Percentiles rank a stretch among this genome's conserved stretches.
phyloP scores from a whole-genome alignment of 2,797 vertebrate genomes.

The Telmatherina bonti region DNA sequence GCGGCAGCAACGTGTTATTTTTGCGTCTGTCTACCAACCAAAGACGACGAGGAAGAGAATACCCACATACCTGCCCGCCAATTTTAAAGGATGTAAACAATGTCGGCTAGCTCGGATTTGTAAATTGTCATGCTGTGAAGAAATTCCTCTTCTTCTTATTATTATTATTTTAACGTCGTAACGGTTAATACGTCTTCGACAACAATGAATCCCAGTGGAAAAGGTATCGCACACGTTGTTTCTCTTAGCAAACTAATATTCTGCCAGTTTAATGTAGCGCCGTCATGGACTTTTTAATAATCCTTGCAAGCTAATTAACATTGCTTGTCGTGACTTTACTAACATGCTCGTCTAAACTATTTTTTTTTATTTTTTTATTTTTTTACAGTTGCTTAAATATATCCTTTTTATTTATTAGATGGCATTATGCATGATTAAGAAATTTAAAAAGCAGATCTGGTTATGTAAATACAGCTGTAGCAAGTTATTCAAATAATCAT shows the following conservation, averaged over 20 bases:
- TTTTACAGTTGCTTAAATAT: not conserved
- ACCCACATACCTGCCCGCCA: conserved; percentile 60
- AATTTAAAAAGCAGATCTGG: not conserved
- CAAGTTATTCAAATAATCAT: not conserved
- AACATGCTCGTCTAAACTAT: not conserved
- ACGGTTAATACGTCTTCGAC: not conserved
- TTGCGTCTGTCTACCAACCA: not conserved
- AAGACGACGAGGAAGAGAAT: conserved; percentile 7
- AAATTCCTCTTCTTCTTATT: not conserved
- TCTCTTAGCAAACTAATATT: not conserved
- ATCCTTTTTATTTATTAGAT: not conserved
- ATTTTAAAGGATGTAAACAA: conserved; percentile 69
- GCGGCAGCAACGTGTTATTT: not conserved
- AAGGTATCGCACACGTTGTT: conserved; percentile 55
- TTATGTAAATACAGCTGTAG: not conserved
- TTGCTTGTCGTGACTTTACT: not conserved
- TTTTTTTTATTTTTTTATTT: no score
- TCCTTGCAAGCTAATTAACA: not conserved
- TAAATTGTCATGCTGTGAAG: conserved; percentile 6
- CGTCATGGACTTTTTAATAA: not conserved
- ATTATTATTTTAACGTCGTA: not conserved
- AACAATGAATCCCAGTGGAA: conserved; percentile 58
- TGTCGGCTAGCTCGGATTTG: not conserved
- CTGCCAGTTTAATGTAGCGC: not conserved
- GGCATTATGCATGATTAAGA: not conserved